Percentiles rank a stretch among this genome's conserved stretches.
phyloP scores from a whole-genome alignment of 2,888 invertebrate species.

The Macrophya annulata region DNA sequence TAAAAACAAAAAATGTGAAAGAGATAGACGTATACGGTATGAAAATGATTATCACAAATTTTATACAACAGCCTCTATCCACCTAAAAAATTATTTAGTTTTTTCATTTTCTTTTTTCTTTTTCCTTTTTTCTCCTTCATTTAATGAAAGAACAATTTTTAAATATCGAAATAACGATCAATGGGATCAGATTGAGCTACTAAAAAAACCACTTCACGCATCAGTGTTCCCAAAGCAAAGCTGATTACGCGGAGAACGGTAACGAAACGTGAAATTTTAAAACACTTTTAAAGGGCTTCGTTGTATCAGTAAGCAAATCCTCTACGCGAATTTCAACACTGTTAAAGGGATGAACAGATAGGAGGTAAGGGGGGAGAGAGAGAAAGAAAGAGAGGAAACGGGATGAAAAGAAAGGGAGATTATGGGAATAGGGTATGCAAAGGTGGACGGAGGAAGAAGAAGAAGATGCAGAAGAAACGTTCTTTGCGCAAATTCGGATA shows the following conservation, averaged over 20 bases:
- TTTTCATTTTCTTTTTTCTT: neutral
- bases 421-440: neutral
- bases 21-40: too few species aligned
- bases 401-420: neutral
- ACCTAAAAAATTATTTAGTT: neutral
- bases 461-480: constrained; percentile 11
- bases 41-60: neutral
- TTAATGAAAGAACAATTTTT: neutral
- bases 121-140: neutral
- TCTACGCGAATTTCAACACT: neutral
- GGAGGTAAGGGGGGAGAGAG: neutral
- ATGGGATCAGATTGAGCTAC: constrained; percentile 33
- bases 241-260: constrained; percentile 28
- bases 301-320: constrained; percentile 29
- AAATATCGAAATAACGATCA: constrained; percentile 24
- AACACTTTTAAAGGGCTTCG: constrained; percentile 39
- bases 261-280: constrained; percentile 46
- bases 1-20: neutral
- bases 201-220: constrained; percentile 39
- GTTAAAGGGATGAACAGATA: neutral
- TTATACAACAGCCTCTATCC: neutral
- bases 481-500: constrained; percentile 43
- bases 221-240: constrained; percentile 23
- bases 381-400: neutral
- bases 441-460: neutral